Percentiles rank a stretch among this genome's conserved stretches.
These are phyloP conservation scores for Euproctis similis DNA, from an alignment of 2,888 invertebrate genomes.

Conservation along the genomic window DNA sequence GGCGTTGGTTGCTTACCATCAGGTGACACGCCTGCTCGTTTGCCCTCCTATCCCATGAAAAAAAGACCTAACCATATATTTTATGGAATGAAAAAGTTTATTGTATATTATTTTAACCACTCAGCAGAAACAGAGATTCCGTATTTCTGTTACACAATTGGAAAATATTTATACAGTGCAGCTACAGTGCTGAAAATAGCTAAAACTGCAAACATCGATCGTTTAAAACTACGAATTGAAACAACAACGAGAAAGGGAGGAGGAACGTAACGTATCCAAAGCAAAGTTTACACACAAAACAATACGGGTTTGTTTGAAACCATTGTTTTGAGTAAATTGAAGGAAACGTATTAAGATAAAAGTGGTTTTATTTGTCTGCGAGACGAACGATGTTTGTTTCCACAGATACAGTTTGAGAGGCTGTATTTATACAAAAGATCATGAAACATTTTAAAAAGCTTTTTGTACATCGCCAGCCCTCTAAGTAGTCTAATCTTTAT, in stretches of 20 bases:
- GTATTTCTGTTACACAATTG: too few relatives aligned
- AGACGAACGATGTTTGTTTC: slow-evolving; percentile 42
- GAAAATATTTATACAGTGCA: too few relatives aligned
- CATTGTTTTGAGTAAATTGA: slow-evolving; percentile 46
- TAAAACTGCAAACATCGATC: slow-evolving; percentile 3
- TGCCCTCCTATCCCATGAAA: too few relatives aligned
- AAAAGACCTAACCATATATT: too few relatives aligned
- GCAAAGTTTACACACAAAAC: slow-evolving; percentile 30
- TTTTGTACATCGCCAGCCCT: too few relatives aligned
- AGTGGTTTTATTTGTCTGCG: slow-evolving; percentile 43
- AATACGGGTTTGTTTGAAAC: slow-evolving; percentile 39
- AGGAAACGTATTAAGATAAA: slow-evolving; percentile 46
- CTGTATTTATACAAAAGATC: slow-evolving; percentile 46
- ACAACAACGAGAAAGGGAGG: slow-evolving; percentile 5
- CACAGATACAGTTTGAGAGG: slow-evolving; percentile 41
- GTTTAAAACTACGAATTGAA: slow-evolving; percentile 4
- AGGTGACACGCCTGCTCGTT: too few relatives aligned
- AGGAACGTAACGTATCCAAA: slow-evolving; percentile 5
- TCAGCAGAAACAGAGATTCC: too few relatives aligned
- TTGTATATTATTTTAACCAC: too few relatives aligned
- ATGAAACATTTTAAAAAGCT: slow-evolving; percentile 39
- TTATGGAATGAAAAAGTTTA: too few relatives aligned
- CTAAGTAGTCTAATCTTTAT: too few relatives aligned
- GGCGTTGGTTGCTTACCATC: too few relatives aligned
- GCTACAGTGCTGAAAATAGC: neutral